Conservation (phyloP, 2,888 invertebrate species). For the Hipparchia sbordonii region DNA sequence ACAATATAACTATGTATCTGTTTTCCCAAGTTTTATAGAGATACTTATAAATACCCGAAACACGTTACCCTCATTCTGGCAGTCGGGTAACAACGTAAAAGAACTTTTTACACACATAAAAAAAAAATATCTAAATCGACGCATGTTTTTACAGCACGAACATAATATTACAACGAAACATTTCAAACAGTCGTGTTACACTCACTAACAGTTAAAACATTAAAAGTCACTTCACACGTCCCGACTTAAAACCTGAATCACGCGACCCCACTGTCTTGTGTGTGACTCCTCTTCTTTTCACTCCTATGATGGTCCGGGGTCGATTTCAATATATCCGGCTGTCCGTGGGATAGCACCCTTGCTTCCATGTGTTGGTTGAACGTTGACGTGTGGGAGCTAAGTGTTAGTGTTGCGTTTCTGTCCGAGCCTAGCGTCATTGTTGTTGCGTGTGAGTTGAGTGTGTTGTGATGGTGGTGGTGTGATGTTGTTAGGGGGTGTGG, state of each 20-base stretch:
- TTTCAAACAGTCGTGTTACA: slow-evolving; percentile 23
- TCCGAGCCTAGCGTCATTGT: slow-evolving; percentile 70
- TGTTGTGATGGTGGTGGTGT: slow-evolving; percentile 70
- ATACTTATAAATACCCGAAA: too few relatives aligned
- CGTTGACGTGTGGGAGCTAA: slow-evolving; percentile 69
- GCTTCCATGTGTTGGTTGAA: slow-evolving; percentile 57
- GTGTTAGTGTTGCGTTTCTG: slow-evolving; percentile 66
- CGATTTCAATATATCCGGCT: slow-evolving; percentile 93
- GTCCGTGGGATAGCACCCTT: slow-evolving; percentile 77
- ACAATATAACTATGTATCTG: too few relatives aligned
- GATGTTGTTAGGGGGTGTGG: slow-evolving; percentile 44
- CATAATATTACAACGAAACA: not conserved
- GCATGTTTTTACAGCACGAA: not conserved
- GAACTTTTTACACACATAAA: too few relatives aligned
- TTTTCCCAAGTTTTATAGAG: too few relatives aligned
- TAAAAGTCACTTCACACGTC: slow-evolving; percentile 25
- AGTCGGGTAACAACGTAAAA: too few relatives aligned
- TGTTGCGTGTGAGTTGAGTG: slow-evolving; percentile 83
- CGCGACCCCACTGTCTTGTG: slow-evolving; percentile 72
- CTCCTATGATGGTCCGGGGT: slow-evolving; percentile 90
- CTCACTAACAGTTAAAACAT: slow-evolving; percentile 12
- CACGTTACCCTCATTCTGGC: too few relatives aligned
- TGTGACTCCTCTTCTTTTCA: slow-evolving; percentile 65
- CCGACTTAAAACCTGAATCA: slow-evolving; percentile 52
- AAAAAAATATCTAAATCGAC: too few relatives aligned